Base-by-base conservation (phyloP, 2,888 invertebrate genomes). In the Hymenopus coronatus region DNA sequence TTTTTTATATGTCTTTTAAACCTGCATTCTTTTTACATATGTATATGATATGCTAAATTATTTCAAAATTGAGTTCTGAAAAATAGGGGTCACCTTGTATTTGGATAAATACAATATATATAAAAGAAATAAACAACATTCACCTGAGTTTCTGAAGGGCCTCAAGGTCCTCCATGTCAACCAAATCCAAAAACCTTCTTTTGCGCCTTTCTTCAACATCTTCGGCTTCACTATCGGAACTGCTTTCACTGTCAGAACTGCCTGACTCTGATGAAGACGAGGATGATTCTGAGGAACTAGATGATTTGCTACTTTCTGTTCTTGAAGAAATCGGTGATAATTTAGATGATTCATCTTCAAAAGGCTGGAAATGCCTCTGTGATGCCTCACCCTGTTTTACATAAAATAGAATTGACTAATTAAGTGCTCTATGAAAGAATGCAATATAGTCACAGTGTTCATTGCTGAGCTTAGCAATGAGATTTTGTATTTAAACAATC, bases 181-280 rank as follows among this genome's bases (percentile, higher is more conserved):
- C 40, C 25, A 87, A 82, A 28, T 88, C 88, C 83, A 88, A 83
- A 33, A 88, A n/a, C 25, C 84, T 83, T 28, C 27, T 88, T 87
- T 82, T 87, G 46, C 88, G 89, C 33, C 83, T 88, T 14, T 89
- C 87, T 85, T 83, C 86, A 82, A 30, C 84, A 15, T 40, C 84
- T 46, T 88, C 88, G 14, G 84, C 54, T 84, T 88, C 90, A 81
- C 86, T 85, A 25, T 89, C 89, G 28, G 89, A 88, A 70, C 88
- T 88, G 82, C 90, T 90, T 28, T 89, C 89, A 28, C 87, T 89
- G 6, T 84, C 86, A 27, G 89, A 85, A 33, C 85, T 88, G 15
- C 88, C 89, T 25, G 87, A 89, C 20, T 87, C 89, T 25, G 88
- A 88, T 7, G 89, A 89, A n/a, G 89, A 88, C n/a, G 88, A 85